Percentiles rank a stretch among this genome's conserved stretches.
Evolutionary conservation across 1,140 invertebrate species (phyloP).

Genomic region (Diorhabda elongata): DNA sequence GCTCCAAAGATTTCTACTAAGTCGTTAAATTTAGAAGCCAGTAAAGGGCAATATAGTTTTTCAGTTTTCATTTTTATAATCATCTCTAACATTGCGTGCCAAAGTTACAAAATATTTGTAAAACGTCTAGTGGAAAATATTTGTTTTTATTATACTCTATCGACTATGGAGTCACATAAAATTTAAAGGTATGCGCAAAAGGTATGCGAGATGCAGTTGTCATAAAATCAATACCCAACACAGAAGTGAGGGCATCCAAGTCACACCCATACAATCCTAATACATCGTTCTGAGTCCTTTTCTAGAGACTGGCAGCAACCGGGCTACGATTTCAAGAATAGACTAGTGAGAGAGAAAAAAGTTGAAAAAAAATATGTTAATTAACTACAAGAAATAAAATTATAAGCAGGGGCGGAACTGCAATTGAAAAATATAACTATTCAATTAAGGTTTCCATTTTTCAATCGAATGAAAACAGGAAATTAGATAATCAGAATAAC

Average conservation of each 20-base stretch:
- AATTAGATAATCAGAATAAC: too few species aligned
- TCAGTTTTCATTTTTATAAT: too few species aligned
- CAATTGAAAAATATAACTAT: too few species aligned
- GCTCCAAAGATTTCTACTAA: too few species aligned
- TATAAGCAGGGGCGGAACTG: too few species aligned
- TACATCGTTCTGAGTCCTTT: neutral
- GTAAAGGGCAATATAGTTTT: too few species aligned
- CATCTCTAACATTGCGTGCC: too few species aligned
- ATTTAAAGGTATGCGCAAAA: neutral
- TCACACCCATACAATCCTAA: slow-evolving; percentile 1
- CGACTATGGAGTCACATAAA: neutral
- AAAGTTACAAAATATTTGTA: neutral
- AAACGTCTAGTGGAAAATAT: neutral
- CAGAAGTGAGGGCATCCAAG: neutral
- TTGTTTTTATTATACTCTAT: neutral
- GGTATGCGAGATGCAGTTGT: slow-evolving; percentile 1
- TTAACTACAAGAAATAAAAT: neutral
- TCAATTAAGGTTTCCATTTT: too few species aligned
- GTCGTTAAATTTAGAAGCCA: too few species aligned
- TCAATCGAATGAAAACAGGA: too few species aligned
- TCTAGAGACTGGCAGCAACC: neutral
- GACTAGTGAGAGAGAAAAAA: neutral
- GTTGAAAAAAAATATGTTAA: neutral
- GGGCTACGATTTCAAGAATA: neutral
- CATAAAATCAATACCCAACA: slow-evolving; percentile 1